Evolutionary conservation across 2,113 vertebrate species (phyloP).

Genomic region (Neodontobutis hainanensis): DNA sequence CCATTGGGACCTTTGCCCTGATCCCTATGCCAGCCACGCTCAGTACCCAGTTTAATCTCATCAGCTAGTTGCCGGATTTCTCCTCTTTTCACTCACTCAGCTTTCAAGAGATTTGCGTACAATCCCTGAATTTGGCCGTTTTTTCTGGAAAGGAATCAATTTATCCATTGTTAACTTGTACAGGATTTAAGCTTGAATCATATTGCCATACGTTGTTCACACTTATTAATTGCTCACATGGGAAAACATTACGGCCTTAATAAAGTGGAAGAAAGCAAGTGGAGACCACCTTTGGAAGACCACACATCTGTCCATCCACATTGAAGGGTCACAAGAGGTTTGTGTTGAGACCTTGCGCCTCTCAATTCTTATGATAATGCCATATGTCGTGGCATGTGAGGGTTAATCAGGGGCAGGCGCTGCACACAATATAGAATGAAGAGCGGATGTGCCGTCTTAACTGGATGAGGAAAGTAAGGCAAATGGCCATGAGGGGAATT

Average conservation of each 20-base stretch:
- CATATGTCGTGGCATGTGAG: slow-evolving; percentile 28
- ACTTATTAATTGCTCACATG: neutral
- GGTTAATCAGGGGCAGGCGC: slow-evolving; percentile 26
- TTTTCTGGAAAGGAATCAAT: slow-evolving; percentile 17
- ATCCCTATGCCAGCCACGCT: slow-evolving; percentile 21
- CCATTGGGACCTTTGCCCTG: slow-evolving; percentile 39
- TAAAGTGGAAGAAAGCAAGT: slow-evolving; percentile 14
- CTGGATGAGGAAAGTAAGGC: slow-evolving; percentile 6
- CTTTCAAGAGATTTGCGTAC: slow-evolving; percentile 40
- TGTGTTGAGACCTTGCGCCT: slow-evolving; percentile 20
- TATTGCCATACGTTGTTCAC: slow-evolving; percentile 1
- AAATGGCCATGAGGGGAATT: neutral
- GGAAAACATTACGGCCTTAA: slow-evolving; percentile 18
- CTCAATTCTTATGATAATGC: slow-evolving; percentile 63
- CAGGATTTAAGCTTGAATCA: neutral
- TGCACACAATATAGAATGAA: neutral
- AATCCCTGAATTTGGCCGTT: slow-evolving; percentile 37
- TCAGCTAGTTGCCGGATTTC: slow-evolving; percentile 48
- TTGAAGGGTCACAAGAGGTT: slow-evolving; percentile 31
- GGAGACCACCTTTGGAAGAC: slow-evolving; percentile 2
- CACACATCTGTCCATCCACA: slow-evolving; percentile 47
- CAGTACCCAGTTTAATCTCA: slow-evolving; percentile 56
- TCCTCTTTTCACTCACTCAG: slow-evolving; percentile 44
- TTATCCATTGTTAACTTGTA: slow-evolving; percentile 18
- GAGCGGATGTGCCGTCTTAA: neutral